phyloP scores from a whole-genome alignment of 2,888 invertebrate genomes.

The Drosophila macrothrix region DNA sequence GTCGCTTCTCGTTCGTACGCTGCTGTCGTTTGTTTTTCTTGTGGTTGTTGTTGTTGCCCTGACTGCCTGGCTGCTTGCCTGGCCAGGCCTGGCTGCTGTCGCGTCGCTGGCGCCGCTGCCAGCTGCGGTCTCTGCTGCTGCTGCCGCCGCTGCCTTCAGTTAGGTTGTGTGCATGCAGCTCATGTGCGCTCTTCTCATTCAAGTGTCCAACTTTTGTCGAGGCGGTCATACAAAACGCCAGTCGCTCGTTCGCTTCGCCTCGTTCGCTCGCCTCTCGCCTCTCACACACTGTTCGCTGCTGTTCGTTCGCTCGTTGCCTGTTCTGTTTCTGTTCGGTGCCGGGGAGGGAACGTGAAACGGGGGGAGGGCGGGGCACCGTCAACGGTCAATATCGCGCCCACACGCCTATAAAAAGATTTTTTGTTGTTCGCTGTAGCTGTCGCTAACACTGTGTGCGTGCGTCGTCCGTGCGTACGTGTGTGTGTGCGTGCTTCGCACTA shows the following conservation, averaged over 20 bases:
- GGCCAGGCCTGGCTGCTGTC: constrained; percentile 56
- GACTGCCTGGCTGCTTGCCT: constrained; percentile 48
- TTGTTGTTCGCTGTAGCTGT: constrained; percentile 27
- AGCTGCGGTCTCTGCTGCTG: constrained; percentile 59
- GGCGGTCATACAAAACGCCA: constrained; percentile 81
- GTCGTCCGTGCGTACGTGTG: constrained; percentile 9
- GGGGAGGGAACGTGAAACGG: constrained; percentile 24
- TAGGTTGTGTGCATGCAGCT: constrained; percentile 80
- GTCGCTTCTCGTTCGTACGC: constrained; percentile 65
- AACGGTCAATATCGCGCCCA: constrained; percentile 63
- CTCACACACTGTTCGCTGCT: constrained; percentile 28
- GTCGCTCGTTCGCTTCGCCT: constrained; percentile 55
- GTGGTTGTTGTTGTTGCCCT: constrained; percentile 50
- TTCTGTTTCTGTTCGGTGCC: constrained; percentile 36
- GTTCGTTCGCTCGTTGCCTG: constrained; percentile 45
- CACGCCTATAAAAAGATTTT: constrained; percentile 65
- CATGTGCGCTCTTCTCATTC: constrained; percentile 83
- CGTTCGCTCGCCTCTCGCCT: constrained; percentile 39
- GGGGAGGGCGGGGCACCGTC: constrained; percentile 33
- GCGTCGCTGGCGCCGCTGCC: constrained; percentile 60
- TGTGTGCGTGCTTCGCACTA: constrained; percentile 27
- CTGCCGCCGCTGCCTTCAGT: constrained; percentile 50
- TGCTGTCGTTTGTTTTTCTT: constrained; percentile 43
- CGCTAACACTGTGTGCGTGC: background rate
- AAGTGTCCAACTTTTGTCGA: constrained; percentile 84